Conservation (phyloP, 1,140 invertebrate species). For the Teleogryllus occipitalis region DNA sequence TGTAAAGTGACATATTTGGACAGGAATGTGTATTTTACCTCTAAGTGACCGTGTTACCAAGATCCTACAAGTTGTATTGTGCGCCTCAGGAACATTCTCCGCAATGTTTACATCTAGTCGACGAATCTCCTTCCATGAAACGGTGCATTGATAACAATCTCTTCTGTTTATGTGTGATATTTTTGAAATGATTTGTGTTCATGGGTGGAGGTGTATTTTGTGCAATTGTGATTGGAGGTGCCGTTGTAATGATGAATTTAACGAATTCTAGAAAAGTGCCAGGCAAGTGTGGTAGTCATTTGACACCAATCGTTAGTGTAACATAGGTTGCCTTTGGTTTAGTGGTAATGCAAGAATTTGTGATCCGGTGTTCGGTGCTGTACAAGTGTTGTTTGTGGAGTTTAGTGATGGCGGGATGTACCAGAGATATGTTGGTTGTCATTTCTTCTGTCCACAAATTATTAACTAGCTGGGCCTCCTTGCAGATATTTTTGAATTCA, state of each 20-base stretch:
- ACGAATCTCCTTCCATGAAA: slow-evolving; percentile 29
- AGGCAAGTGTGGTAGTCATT: not conserved
- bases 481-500: not conserved
- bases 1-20: not conserved
- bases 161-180: not conserved
- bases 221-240: not conserved
- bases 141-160: slow-evolving; percentile 24
- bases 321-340: not conserved
- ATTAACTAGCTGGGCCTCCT: too few relatives aligned
- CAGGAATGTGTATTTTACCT: too few relatives aligned
- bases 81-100: too few relatives aligned
- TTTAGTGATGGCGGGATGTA: too few relatives aligned
- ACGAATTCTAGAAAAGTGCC: not conserved
- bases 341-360: too few relatives aligned
- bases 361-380: too few relatives aligned
- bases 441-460: too few relatives aligned
- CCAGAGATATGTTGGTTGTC: too few relatives aligned
- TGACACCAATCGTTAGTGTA: not conserved
- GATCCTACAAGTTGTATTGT: too few relatives aligned
- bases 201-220: not conserved
- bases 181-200: not conserved
- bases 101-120: slow-evolving; percentile 41
- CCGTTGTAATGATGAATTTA: not conserved
- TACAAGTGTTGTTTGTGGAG: too few relatives aligned
- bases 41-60: too few relatives aligned